Evolutionary conservation across 1,140 invertebrate genomes (phyloP).

Genomic region (Antheraea mylitta): DNA sequence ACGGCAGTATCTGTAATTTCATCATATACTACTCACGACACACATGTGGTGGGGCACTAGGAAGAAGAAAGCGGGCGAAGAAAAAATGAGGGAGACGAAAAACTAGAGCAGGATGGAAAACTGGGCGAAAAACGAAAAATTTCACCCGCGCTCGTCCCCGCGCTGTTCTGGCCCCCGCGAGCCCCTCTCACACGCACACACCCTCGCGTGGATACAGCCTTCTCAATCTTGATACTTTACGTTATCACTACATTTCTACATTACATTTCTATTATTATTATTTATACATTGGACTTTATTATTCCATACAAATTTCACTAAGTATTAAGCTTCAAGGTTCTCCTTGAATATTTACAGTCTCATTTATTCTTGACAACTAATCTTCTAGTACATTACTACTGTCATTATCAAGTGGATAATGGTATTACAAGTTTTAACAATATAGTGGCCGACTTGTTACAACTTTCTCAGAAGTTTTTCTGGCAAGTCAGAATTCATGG

Average conservation of each 20-base stretch:
- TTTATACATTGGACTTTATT: neutral
- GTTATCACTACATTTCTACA: slow-evolving; percentile 27
- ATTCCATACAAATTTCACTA: too few species aligned
- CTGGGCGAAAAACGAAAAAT: slow-evolving; percentile 78
- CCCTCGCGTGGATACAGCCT: slow-evolving; percentile 41
- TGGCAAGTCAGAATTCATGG: too few species aligned
- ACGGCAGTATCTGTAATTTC: slow-evolving; percentile 33
- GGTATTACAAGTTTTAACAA: too few species aligned
- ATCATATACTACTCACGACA: slow-evolving; percentile 51
- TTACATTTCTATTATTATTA: neutral
- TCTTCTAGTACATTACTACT: too few species aligned
- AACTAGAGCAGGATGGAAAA: slow-evolving; percentile 78
- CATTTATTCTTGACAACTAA: too few species aligned
- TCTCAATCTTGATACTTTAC: slow-evolving; percentile 45
- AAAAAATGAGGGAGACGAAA: slow-evolving; percentile 78
- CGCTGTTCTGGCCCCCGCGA: slow-evolving; percentile 25
- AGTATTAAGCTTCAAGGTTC: too few species aligned
- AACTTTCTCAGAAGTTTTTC: too few species aligned
- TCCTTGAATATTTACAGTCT: too few species aligned
- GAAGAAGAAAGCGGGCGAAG: slow-evolving; percentile 74
- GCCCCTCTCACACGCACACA: slow-evolving; percentile 50
- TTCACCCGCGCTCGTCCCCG: slow-evolving; percentile 52
- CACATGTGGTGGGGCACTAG: slow-evolving; percentile 77
- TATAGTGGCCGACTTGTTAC: too few species aligned
- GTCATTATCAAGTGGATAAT: too few species aligned